Base-by-base conservation (phyloP, 1,140 invertebrate species). In the Hermatobates lingyangjiaoensis region DNA sequence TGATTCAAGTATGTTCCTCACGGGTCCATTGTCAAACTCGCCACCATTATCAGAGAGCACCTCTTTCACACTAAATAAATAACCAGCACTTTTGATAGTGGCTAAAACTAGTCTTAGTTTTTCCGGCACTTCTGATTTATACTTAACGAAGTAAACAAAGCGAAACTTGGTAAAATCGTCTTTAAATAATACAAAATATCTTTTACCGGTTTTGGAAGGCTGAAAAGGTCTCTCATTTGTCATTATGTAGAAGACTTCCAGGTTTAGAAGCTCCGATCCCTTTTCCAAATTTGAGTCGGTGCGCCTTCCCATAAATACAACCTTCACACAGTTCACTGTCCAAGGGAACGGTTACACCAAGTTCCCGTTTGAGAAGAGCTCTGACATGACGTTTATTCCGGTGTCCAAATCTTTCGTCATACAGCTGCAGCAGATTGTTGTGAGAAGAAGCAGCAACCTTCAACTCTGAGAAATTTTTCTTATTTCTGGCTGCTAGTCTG, bases 11-110 rank as follows among this genome's bases (percentile, higher is more conserved):
- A 64, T 55, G 1, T 53, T 30, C 50, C 51, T 51, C 7, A 64
- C 56, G 18, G 59, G 57, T 54, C 53, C 46, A 56, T 64, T 62
- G 26, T 54, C 50, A 42, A 56, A 56, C 26, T 56, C 55, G 10
- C 51, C 34, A 7, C 56, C 63, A 44, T 66, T 66, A 52, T 63
- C 60, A 57, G 60, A 62, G 7, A 61, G 48, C 4, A 63, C 23
- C 30, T 62, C 59, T 34, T 59, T 61, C 2, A 62, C 56, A 34
- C 34, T 48, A n/a, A n/a, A n/a, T n/a, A n/a, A n/a, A 34, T 62
- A 57, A 28, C 57, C 57, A 25, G 55, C 40, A 1, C 26, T 59
- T 51, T 59, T 57, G 10, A 55, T 47, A 30, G 59, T 56, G n/a
- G 21, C 40, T 39, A 61, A 49, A 53, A 60, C 52, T 28, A 61